Evolutionary conservation across 1,140 invertebrate genomes (phyloP), one percentile per base, ranked within the genome.

Genomic region (Zophobas morio): DNA sequence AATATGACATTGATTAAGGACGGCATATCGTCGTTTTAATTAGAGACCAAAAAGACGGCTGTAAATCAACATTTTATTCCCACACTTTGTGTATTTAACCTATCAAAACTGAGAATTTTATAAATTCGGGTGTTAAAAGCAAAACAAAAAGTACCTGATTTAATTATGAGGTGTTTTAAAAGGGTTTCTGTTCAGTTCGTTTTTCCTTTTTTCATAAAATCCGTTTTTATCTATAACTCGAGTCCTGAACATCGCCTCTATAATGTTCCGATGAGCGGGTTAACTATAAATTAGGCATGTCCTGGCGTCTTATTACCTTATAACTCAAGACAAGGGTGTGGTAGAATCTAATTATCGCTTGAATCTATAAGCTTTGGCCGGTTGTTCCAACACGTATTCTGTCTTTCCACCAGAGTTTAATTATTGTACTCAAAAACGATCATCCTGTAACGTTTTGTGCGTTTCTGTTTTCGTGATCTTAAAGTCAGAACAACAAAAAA

Each of bases 321-420:
- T 83, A 84, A 84, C 83, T 84, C 81, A 83, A 82, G 82, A 83
- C 81, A 81, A 82, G 82, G 82, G 82, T 82, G 83, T 84, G 82
- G 79, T 78, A 63, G 80, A 81, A 82, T 83, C 80, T 83, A 84
- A 84, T 84, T 84, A 84, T 84, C 81, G 79, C 78, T 74, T 77
- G 63, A 82, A 83, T 84, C 83, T 82, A 83, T 84, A 83, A 82
- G 80, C 81, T 80, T 78, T 77, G 78, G 77, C 73, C 77, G 71
- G 71, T 73, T 73, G 71, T 73, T 73, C 71, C 49, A 73, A 54
- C 71, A 73, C 71, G 71, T 73, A 73, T 51, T 73, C 71, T 39
- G 71, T 73, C 71, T 73, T 73, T 73, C 71, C 71, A 73, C 47
- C 54, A 73, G 46, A 73, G 71, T 73, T 56, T 73, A 73, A 73